A percentile compares a stretch with the other conserved stretches of the same genome.
Evolutionary conservation across 1,140 invertebrate species (phyloP).

Genomic region (Artemia franciscana): DNA sequence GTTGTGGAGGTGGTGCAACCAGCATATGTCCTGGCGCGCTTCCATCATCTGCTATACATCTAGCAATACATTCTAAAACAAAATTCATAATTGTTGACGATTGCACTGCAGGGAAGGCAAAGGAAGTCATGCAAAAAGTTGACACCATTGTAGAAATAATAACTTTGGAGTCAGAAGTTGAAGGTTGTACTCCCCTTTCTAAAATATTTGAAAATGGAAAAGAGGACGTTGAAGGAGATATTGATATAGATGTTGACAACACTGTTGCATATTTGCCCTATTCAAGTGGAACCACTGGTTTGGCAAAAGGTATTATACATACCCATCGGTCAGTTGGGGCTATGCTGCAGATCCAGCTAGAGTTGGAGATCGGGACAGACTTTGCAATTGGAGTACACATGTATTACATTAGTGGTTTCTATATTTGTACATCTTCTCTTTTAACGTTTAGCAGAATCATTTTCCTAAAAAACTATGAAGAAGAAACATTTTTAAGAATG

Average conservation of each 20-base stretch:
- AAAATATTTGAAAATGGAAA: background rate
- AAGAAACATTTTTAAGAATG: background rate
- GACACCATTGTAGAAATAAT: background rate
- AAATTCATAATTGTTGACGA: background rate
- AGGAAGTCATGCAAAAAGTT: background rate
- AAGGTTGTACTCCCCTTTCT: background rate
- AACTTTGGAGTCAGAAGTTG: background rate
- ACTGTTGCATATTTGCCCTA: constrained; percentile 7
- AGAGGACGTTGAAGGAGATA: background rate
- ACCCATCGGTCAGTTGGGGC: constrained; percentile 1
- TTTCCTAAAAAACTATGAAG: background rate
- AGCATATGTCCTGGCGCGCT: background rate
- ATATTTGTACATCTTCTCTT: background rate
- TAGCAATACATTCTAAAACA: background rate
- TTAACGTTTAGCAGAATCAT: background rate
- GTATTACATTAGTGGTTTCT: background rate
- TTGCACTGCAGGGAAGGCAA: background rate
- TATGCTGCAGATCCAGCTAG: background rate
- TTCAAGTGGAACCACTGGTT: constrained; percentile 12
- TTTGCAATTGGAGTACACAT: background rate
- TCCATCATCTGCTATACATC: background rate
- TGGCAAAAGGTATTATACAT: constrained; percentile 17
- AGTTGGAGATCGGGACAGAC: background rate
- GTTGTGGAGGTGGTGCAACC: background rate
- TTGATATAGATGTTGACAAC: background rate